A percentile compares a stretch with the other conserved stretches of the same genome.
Evolutionary conservation across 2,797 vertebrate species (phyloP).

Genomic region (Lepus oiostolus): DNA sequence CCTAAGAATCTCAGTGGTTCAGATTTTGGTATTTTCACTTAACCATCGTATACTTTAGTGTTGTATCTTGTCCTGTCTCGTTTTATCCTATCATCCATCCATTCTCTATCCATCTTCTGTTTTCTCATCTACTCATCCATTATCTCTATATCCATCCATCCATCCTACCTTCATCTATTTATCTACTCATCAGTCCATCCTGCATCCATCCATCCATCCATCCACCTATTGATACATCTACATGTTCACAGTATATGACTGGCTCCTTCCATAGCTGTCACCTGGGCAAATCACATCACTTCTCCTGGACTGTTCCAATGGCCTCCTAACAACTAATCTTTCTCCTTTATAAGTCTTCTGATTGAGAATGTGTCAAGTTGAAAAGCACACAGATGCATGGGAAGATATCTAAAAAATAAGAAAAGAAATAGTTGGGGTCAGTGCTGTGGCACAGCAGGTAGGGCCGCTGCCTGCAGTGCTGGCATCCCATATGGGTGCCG

Average conservation of each 20-base stretch:
- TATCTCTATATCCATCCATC: neutral
- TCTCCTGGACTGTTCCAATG: neutral
- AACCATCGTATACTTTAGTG: no score
- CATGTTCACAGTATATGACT: neutral
- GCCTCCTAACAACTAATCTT: neutral
- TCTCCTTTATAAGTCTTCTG: neutral
- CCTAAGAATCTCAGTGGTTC: neutral
- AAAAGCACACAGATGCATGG: neutral
- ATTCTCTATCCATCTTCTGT: neutral
- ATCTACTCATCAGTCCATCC: neutral
- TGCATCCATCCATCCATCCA: no score
- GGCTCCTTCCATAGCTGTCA: neutral
- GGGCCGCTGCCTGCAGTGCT: no score
- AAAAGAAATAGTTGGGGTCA: no score
- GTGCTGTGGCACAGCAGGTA: no score
- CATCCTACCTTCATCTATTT: no score
- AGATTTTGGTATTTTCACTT: neutral
- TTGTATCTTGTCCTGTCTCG: neutral
- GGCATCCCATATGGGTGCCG: no score
- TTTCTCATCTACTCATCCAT: neutral
- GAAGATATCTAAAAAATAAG: neutral
- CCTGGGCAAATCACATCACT: neutral
- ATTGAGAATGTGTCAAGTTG: neutral
- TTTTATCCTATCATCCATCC: no score
- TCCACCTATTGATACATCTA: neutral